Conservation (phyloP, 2,113 vertebrate species). For the Phaetusa simplex region DNA sequence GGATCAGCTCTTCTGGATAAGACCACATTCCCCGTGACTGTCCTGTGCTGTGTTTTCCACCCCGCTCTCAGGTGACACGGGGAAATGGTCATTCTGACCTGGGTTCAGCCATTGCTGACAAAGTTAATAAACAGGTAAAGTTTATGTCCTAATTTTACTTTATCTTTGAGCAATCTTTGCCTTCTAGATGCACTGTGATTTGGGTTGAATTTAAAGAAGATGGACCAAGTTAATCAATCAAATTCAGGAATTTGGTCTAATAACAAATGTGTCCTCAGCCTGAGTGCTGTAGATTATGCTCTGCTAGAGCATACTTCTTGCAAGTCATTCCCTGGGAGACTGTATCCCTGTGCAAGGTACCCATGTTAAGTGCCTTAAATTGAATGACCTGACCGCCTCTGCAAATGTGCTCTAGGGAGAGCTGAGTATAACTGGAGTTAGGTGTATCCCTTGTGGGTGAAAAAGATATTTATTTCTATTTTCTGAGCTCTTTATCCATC, state of each 20-base stretch:
- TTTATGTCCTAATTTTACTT: neutral
- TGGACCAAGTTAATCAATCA: neutral
- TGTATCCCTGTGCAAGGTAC: neutral
- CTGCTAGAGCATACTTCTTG: neutral
- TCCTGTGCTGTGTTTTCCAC: neutral
- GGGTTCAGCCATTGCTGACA: neutral
- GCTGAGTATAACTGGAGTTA: neutral
- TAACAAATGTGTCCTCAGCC: neutral
- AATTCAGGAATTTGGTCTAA: neutral
- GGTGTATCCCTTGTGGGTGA: neutral
- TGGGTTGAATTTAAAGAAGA: neutral
- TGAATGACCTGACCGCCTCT: neutral
- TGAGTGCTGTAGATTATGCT: neutral
- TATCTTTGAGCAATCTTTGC: neutral
- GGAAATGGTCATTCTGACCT: neutral
- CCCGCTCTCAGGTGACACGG: fast-evolving
- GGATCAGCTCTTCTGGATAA: neutral
- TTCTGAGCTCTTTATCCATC: neutral
- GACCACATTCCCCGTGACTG: neutral
- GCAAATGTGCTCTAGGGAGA: neutral
- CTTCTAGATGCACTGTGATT: neutral
- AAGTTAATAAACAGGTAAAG: neutral
- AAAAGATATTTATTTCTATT: neutral
- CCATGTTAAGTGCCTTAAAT: neutral
- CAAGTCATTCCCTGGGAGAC: neutral